Evolutionary conservation across 2,113 vertebrate genomes (phyloP).

Genomic region (Sebastes schlegelii): DNA sequence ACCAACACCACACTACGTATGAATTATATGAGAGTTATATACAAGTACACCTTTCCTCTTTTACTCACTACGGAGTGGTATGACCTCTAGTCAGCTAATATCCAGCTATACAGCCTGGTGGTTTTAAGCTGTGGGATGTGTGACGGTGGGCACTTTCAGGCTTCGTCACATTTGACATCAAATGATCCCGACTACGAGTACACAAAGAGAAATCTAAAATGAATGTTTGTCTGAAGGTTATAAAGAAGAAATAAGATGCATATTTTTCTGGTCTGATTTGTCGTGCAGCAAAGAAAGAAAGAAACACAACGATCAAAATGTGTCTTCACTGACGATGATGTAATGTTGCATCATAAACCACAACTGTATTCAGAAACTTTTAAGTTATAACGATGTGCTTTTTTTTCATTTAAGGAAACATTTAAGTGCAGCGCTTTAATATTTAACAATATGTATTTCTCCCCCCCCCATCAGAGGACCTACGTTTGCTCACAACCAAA

Average conservation of each 20-base stretch:
- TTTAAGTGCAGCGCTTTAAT: background rate
- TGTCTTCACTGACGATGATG: slow-evolving; percentile 6
- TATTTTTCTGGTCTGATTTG: slow-evolving; percentile 31
- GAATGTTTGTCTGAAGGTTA: slow-evolving; percentile 30
- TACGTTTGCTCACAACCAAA: slow-evolving; percentile 36
- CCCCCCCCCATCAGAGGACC: background rate
- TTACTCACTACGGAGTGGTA: slow-evolving; percentile 23
- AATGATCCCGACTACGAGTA: background rate
- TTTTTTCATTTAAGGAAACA: background rate
- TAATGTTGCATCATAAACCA: background rate
- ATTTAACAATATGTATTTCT: background rate
- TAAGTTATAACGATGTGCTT: background rate
- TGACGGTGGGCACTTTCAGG: slow-evolving; percentile 6
- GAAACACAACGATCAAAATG: slow-evolving; percentile 35
- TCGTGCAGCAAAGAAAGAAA: slow-evolving; percentile 40
- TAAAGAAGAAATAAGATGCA: background rate
- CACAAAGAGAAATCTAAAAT: background rate
- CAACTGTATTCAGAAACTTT: background rate
- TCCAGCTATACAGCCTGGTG: background rate
- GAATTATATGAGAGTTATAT: slow-evolving; percentile 50
- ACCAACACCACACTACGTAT: slow-evolving; percentile 49
- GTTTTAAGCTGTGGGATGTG: slow-evolving; percentile 6
- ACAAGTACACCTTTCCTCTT: slow-evolving; percentile 41
- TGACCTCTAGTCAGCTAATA: slow-evolving; percentile 37
- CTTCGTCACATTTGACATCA: too few species aligned